Base-by-base conservation (phyloP, 2,113 vertebrate genomes). In the Copsychus sechellarum region DNA sequence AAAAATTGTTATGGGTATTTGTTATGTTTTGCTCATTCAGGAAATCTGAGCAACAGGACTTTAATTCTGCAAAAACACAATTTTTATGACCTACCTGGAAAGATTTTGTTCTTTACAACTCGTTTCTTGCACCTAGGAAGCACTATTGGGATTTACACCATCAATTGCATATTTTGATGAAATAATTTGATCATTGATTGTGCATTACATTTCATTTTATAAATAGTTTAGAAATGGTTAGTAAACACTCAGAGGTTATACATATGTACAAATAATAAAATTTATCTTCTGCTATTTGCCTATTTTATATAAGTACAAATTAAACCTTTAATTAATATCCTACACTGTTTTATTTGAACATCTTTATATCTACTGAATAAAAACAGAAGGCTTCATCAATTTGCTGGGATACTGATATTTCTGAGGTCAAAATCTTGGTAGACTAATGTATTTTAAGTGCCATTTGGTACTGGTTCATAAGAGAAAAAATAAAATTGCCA, bases 111-210 rank as follows among this genome's bases (percentile, higher is more conserved):
- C 23, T 69, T 92, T 76, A 19, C 38, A 91, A 69, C 5, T 15
- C 3, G 4, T 47, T 95, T 56, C 14, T 76, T 65, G 7, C 8
- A 88, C 7, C 2, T 69, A 13, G 29, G 11, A 88, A 88, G 4
- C 4, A 28, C 8, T 72, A 9, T 8, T 51, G 3, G 3, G 1
- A 5, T 72, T 85, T 76, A 62, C 3, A 14, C 1, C 14, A 1
- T 79, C 1, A 72, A 24, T 40, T 80, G 14, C 2, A 23, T 53
- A n/a, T 22, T 50, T 61, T 9, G 2, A 31, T 26, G 5, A 72
- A 76, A 80, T 40, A 57, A 74, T 81, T 74, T 81, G 18, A 57
- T 83, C 25, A 28, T 25, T 66, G 11, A 18, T 77, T 81, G 2
- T 34, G 20, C 36, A 3, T 47, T 42, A 26, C 28, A 3, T n/a